Percentiles rank a stretch among this genome's conserved stretches.
phyloP scores from a whole-genome alignment of 2,888 invertebrate species.

The Nudaria mundana region DNA sequence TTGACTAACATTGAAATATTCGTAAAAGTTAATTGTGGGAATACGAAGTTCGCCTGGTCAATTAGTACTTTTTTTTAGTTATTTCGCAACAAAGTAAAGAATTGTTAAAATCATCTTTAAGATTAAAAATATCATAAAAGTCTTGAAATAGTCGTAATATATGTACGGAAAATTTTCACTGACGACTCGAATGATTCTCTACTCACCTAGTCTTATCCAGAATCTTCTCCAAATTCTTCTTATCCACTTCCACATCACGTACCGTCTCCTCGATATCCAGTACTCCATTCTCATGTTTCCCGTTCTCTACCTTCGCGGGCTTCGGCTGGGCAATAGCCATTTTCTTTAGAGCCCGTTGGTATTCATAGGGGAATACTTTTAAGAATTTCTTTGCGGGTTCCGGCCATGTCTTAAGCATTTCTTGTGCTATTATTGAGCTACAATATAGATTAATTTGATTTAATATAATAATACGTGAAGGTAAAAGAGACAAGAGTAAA shows the following conservation, averaged over 20 bases:
- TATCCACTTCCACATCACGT: constrained; percentile 87
- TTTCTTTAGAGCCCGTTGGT: constrained; percentile 92
- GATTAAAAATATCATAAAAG: too few species aligned
- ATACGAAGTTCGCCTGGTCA: too few species aligned
- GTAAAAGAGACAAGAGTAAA: background rate
- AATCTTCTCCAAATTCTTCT: constrained; percentile 90
- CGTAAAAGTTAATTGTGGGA: too few species aligned
- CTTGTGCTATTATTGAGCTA: constrained; percentile 89
- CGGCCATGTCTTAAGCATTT: constrained; percentile 90
- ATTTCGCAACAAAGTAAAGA: too few species aligned
- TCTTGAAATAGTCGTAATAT: too few species aligned
- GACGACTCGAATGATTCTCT: too few species aligned
- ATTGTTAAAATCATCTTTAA: too few species aligned
- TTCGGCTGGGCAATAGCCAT: constrained; percentile 54
- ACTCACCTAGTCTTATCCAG: constrained; percentile 87
- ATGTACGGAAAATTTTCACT: too few species aligned
- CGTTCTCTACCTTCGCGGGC: constrained; percentile 49
- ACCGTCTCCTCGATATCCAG: constrained; percentile 95
- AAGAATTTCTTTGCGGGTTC: constrained; percentile 89
- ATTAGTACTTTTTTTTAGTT: too few species aligned
- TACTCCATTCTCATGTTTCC: constrained; percentile 60
- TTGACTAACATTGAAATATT: too few species aligned
- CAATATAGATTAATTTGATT: too few species aligned
- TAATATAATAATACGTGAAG: background rate
- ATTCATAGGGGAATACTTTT: constrained; percentile 99